These are phyloP conservation scores for Lepidurus apus DNA, from an alignment of 1,140 invertebrate species.

Conservation along the genomic window DNA sequence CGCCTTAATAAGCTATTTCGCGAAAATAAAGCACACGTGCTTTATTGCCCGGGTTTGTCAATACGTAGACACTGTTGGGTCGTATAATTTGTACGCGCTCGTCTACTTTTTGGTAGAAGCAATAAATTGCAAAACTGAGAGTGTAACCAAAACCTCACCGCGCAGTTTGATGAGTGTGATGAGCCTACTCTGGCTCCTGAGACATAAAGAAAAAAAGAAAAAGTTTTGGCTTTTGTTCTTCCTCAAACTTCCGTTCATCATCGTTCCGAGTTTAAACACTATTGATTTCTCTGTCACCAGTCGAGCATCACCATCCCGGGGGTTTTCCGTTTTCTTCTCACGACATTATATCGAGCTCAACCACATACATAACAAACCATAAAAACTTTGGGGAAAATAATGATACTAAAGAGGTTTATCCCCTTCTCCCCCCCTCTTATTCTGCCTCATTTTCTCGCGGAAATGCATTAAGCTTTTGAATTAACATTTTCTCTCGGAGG, in stretches of 20 bases:
- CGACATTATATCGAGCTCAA: not conserved
- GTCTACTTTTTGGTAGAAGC: too few species aligned
- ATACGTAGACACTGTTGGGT: too few species aligned
- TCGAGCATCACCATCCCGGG: not conserved
- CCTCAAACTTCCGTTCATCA: not conserved
- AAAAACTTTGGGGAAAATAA: not conserved
- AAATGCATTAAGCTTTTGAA: not conserved
- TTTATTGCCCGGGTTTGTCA: too few species aligned
- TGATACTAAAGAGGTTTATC: not conserved
- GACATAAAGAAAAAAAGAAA: too few species aligned
- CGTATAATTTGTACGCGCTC: too few species aligned
- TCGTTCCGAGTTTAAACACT: not conserved
- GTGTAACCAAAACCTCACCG: too few species aligned
- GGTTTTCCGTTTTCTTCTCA: not conserved
- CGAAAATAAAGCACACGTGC: too few species aligned
- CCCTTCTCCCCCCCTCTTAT: not conserved
- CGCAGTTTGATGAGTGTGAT: too few species aligned
- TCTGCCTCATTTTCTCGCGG: not conserved
- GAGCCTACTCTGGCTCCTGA: too few species aligned
- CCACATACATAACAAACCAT: not conserved
- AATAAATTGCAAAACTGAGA: too few species aligned
- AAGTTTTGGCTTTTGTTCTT: not conserved
- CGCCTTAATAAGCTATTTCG: too few species aligned
- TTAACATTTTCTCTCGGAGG: not conserved
- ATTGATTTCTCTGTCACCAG: slow-evolving; percentile 5